A percentile compares a stretch with the other conserved stretches of the same genome.
phyloP scores from a whole-genome alignment of 2,888 invertebrate species.

The Poecilobothrus nobilitatus region DNA sequence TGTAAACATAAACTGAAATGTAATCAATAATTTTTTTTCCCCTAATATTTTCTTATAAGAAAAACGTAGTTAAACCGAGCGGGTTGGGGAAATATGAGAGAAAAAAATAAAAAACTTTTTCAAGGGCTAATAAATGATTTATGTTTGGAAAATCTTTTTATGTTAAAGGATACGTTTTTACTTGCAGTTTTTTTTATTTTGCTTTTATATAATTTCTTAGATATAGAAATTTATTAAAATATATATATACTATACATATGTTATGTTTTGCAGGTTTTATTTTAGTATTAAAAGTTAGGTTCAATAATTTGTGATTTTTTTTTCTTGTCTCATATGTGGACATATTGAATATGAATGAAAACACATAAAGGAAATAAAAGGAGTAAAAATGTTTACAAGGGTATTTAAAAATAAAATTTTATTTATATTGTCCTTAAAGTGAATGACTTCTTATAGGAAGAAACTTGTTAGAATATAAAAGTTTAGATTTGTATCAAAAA shows the following conservation, averaged over 20 bases:
- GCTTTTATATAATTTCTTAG: too few relatives aligned
- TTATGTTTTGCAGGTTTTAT: neutral
- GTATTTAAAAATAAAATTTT: neutral
- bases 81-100: neutral
- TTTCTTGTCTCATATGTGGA: neutral
- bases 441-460: neutral
- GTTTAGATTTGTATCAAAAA: neutral
- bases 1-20: constrained; percentile 1
- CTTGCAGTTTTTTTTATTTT: neutral
- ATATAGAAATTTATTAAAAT: neutral
- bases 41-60: too few relatives aligned
- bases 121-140: constrained; percentile 1
- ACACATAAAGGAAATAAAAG: neutral
- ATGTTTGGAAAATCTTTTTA: neutral
- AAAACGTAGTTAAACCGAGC: neutral
- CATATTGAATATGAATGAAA: neutral
- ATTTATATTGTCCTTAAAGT: neutral
- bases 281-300: neutral
- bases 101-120: neutral
- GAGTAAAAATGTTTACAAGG: neutral
- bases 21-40: neutral
- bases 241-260: too few relatives aligned
- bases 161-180: neutral
- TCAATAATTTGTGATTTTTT: neutral
- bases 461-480: neutral